Base-by-base conservation (phyloP, 2,113 vertebrate genomes). In the Pygoscelis antarcticus region DNA sequence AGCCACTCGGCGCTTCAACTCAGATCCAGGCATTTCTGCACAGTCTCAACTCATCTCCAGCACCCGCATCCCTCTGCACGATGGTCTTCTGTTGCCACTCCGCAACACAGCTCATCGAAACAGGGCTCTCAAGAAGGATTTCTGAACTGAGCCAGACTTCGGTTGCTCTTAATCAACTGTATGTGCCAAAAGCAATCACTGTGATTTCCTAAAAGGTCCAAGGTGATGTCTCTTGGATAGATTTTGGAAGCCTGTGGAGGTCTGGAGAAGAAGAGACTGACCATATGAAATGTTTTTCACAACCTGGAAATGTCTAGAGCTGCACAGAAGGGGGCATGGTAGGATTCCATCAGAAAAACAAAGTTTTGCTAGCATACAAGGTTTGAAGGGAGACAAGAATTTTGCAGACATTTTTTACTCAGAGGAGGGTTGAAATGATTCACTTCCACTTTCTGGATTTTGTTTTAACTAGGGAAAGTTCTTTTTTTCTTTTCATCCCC, bases 1-100 rank as follows among this genome's bases (percentile, higher is more conserved):
- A 0, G 17, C 62, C 16, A 3, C 36, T 60, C 1, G 0, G 17
- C 3, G 1, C 38, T 57, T 51, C 36, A 22, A 4, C 3, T 3
- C 27, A 10, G 29, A 65, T 51, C 44, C 21, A 14, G 36, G 44
- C 40, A 9, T n/a, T 84, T n/a, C 77, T 3, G 1, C 8, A 3
- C 2, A 17, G 27, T 14, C 68, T 60, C 47, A 40, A 10, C 65
- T 80, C 68, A 8, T 26, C 78, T 61, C 88, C 0, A 0, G 49
- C 36, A 47, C 13, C 55, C 10, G 0, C n/a, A n/a, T 19, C 68
- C 36, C 2, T 1, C 71, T 19, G 51, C 23, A 26, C 3, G 0
- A 0, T 2, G 18, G 20, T 34, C 17, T 90, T 18, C 65, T 66
- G 36, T 27, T 29, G 44, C 58, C 5, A 1, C n/a, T 36, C 68